Conservation (phyloP, 2,888 invertebrate genomes). For the Diadegma fenestrale region DNA sequence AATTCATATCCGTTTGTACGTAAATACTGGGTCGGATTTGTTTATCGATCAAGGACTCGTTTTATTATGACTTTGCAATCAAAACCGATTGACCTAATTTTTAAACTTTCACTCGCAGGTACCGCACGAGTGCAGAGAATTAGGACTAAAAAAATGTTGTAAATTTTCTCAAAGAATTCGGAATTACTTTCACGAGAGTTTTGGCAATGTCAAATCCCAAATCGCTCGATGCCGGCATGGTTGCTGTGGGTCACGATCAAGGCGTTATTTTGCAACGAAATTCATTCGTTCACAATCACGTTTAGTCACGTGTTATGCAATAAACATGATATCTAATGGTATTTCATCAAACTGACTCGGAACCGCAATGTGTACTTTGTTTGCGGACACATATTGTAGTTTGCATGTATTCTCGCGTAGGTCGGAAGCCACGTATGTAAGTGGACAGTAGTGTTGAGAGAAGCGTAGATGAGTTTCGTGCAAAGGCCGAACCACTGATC, state of each 20-base stretch:
- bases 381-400: background rate
- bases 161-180: too few species aligned
- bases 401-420: background rate
- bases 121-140: too few species aligned
- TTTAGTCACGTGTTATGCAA: background rate
- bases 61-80: background rate
- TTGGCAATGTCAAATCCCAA: too few species aligned
- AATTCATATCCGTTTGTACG: background rate
- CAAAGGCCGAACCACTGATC: conserved; percentile 64
- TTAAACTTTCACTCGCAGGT: background rate
- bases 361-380: background rate
- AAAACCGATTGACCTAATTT: background rate
- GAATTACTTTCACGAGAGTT: too few species aligned
- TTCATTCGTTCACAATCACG: background rate
- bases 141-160: too few species aligned
- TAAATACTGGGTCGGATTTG: background rate
- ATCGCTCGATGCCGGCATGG: background rate
- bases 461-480: conserved; percentile 36
- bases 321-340: background rate
- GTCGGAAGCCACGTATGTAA: background rate
- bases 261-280: too few species aligned
- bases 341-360: background rate
- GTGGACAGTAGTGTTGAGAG: conserved; percentile 11
- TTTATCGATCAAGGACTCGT: background rate
- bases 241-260: background rate